A percentile compares a stretch with the other conserved stretches of the same genome.
These are phyloP conservation scores for Beris morrisii DNA, from an alignment of 2,888 invertebrate species.

Conservation along the genomic window DNA sequence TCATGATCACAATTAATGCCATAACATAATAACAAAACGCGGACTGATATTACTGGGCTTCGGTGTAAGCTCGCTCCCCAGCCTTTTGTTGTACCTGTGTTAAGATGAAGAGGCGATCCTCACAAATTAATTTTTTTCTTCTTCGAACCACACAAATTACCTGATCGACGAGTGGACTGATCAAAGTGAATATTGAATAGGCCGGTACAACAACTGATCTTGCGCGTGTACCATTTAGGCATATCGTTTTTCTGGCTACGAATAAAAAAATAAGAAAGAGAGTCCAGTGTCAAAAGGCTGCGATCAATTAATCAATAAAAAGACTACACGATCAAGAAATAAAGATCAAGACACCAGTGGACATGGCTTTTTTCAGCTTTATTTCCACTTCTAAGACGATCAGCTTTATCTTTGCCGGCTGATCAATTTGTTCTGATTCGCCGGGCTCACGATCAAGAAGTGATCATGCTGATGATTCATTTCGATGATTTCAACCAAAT, in stretches of 20 bases:
- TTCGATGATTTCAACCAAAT: conserved; percentile 12
- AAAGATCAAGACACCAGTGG: conserved; percentile 11
- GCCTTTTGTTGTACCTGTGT: too few relatives aligned
- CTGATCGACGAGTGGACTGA: conserved; percentile 11
- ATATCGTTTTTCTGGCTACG: background rate
- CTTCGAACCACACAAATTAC: conserved; percentile 5
- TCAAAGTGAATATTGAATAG: conserved; percentile 20
- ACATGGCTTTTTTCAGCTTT: conserved; percentile 17
- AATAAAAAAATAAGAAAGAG: conserved; percentile 5
- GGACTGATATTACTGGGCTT: too few relatives aligned
- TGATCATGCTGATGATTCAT: conserved; percentile 26
- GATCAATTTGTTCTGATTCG: conserved; percentile 30
- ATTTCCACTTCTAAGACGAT: conserved; percentile 25
- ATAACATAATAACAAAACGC: conserved; percentile 28
- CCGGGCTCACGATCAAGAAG: background rate
- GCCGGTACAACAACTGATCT: conserved; percentile 6
- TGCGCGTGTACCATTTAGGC: background rate
- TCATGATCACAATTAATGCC: conserved; percentile 32
- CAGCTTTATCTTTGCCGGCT: conserved; percentile 23
- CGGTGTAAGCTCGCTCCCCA: too few relatives aligned
- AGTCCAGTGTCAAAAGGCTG: conserved; percentile 23
- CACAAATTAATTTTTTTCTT: too few relatives aligned
- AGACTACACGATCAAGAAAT: conserved; percentile 23
- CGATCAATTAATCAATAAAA: conserved; percentile 35
- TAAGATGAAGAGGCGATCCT: too few relatives aligned